phyloP scores from a whole-genome alignment of 2,888 invertebrate genomes.

The Bellardia bayeri region DNA sequence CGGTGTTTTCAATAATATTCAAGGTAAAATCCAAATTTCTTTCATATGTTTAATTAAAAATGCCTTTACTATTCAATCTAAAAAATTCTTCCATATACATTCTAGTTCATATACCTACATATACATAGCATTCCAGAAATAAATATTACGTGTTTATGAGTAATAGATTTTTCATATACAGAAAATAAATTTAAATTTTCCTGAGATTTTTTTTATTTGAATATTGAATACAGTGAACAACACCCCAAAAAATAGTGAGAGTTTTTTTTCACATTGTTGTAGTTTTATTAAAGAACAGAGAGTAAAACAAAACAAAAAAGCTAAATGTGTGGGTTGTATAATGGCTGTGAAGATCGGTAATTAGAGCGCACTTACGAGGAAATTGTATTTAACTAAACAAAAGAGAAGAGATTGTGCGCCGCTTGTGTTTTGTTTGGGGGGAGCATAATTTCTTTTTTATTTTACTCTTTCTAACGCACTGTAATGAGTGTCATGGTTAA shows the following conservation, averaged over 20 bases:
- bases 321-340: constrained; percentile 70
- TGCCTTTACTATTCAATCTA: neutral
- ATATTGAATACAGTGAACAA: constrained; percentile 59
- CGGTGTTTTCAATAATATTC: neutral
- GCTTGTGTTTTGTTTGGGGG: constrained; percentile 56
- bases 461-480: constrained; percentile 70
- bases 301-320: constrained; percentile 32
- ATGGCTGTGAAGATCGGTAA: constrained; percentile 62
- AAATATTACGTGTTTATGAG: constrained; percentile 68
- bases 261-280: constrained; percentile 27
- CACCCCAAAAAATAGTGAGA: constrained; percentile 66
- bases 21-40: neutral
- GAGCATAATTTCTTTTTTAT: constrained; percentile 42
- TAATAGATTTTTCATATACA: constrained; percentile 58
- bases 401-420: constrained; percentile 58
- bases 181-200: constrained; percentile 61
- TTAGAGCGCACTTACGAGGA: constrained; percentile 65
- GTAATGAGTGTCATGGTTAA: constrained; percentile 66
- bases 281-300: constrained; percentile 54
- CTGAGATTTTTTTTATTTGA: constrained; percentile 52
- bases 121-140: constrained; percentile 63
- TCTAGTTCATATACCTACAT: neutral
- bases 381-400: constrained; percentile 43
- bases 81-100: constrained; percentile 2
- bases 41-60: neutral